Conservation (phyloP, 2,113 vertebrate species). For the Diglossa brunneiventris region DNA sequence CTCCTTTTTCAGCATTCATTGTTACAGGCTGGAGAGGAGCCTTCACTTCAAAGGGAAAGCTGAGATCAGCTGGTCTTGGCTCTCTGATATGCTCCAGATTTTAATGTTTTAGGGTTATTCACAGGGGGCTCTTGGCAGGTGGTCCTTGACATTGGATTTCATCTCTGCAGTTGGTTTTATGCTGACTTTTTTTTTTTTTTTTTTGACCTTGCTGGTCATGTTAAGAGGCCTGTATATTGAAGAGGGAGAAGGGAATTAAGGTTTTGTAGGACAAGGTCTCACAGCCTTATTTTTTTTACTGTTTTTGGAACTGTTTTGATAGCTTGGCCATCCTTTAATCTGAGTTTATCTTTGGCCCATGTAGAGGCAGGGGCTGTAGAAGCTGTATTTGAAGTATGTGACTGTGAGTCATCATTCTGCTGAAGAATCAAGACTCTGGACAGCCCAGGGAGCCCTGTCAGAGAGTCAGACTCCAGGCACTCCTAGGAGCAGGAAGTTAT, state of each 20-base stretch:
- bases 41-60: background rate
- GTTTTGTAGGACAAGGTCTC: background rate
- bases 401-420: background rate
- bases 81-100: background rate
- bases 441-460: background rate
- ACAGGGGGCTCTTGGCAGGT: background rate
- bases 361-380: background rate
- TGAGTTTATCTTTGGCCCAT: background rate
- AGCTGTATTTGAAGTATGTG: background rate
- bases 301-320: background rate
- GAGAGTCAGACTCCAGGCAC: fast-evolving
- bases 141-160: background rate
- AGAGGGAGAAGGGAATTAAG: background rate
- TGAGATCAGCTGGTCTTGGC: background rate
- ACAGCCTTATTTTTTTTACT: background rate
- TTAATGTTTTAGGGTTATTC: background rate
- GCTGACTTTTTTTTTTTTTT: background rate
- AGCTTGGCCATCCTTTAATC: background rate
- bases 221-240: background rate
- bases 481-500: background rate
- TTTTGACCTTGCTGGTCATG: background rate
- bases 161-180: background rate
- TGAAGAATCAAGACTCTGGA: background rate
- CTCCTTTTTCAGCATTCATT: background rate
- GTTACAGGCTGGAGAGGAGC: background rate